Base-by-base conservation (phyloP, 2,888 invertebrate species). In the Tiliacea citrago region DNA sequence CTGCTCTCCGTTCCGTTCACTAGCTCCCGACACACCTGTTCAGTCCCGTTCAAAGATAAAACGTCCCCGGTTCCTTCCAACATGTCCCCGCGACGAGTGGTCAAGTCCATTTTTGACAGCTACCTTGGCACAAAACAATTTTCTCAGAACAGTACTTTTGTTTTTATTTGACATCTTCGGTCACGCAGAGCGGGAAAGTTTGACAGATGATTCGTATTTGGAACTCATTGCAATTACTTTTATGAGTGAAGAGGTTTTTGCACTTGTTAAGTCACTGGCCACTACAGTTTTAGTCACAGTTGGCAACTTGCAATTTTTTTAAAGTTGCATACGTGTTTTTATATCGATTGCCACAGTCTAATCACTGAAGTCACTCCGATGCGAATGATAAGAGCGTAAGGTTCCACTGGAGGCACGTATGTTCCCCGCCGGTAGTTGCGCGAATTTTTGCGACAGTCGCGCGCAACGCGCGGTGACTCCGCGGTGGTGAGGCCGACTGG, bases 401-500 rank as follows among this genome's bases (percentile, higher is more conserved):
- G 45, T 75, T 77, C 61, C 78, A 84, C 83, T 75, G 83, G 35
- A 73, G 29, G 70, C 89, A 86, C 87, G 82, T 88, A 75, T 85
- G 71, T 79, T 79, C 45, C 49, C 74, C 85, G 82, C 72, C 76
- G 82, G 82, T 67, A 75, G 73, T 69, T 86, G 86, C 91, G 92
- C 90, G 89, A 90, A 90, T 86, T 87, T 92, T 88, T 86, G 90
- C 89, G 88, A 87, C 87, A 89, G 85, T 88, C 87, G 92, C 90
- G 90, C 89, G 88, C 90, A 90, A 93, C 96, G 95, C 96, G 96
- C 96, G 94, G 84, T 89, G 84, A 87, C 91, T 89, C 88, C 94
- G 95, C 95, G 94, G 91, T 92, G 88, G 93, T 91, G 91, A 92
- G 86, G 91, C 91, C 95, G 92, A 96, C 96, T 96, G 95, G 93